These are phyloP conservation scores for Saxidomus purpurata DNA, from an alignment of 1,140 invertebrate genomes.

Conservation along the genomic window DNA sequence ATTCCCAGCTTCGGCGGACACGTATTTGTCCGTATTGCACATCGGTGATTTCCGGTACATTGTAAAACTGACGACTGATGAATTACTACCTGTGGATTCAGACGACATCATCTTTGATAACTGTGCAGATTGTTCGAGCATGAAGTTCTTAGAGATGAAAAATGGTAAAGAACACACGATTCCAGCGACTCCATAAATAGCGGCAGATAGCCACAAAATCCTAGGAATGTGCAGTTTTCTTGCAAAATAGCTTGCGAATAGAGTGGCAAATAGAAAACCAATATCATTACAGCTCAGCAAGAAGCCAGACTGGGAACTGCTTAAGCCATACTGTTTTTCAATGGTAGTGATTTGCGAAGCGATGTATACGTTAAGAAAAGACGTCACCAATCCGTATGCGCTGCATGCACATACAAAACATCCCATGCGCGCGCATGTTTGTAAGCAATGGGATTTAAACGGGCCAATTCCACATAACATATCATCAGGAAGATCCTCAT, in stretches of 20 bases:
- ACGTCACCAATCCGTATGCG: conserved; percentile 56
- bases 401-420: conserved; percentile 54
- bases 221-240: conserved; percentile 71
- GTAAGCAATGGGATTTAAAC: conserved; percentile 5
- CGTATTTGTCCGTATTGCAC: conserved; percentile 12
- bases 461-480: conserved; percentile 60
- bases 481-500: conserved; percentile 39
- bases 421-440: conserved; percentile 45
- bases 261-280: conserved; percentile 55
- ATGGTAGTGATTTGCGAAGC: conserved; percentile 72
- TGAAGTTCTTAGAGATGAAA: conserved; percentile 61
- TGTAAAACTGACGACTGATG: not conserved
- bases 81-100: not conserved
- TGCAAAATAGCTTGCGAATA: conserved; percentile 68
- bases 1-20: not conserved
- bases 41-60: conserved; percentile 31
- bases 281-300: conserved; percentile 72
- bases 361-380: conserved; percentile 68
- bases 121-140: conserved; percentile 17
- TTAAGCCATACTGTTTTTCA: conserved; percentile 74
- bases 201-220: conserved; percentile 46
- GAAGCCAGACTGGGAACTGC: conserved; percentile 69
- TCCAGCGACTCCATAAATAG: conserved; percentile 66
- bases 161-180: conserved; percentile 66
- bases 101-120: not conserved